Evolutionary conservation across 2,888 invertebrate genomes (phyloP).

Genomic region (Lithophane socia): DNA sequence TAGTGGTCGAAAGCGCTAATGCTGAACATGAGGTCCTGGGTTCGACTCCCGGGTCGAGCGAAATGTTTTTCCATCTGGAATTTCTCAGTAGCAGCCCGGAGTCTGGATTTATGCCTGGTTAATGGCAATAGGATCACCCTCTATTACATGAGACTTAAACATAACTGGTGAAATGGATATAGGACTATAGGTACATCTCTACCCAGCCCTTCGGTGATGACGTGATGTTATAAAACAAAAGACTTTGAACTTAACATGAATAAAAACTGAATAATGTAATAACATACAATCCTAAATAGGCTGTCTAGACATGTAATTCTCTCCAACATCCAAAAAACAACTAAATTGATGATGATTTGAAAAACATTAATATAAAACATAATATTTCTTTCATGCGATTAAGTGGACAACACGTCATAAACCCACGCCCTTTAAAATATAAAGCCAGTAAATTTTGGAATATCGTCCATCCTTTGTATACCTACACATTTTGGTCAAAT

Average conservation of each 20-base stretch:
- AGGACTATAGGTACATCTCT: too few relatives aligned
- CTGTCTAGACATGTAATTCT: neutral
- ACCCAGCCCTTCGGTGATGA: too few relatives aligned
- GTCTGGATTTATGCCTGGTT: too few relatives aligned
- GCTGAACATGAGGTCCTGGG: too few relatives aligned
- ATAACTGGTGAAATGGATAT: too few relatives aligned
- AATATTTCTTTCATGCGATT: neutral
- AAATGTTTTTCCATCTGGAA: too few relatives aligned
- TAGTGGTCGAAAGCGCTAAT: too few relatives aligned
- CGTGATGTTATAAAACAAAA: too few relatives aligned
- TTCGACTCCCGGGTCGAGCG: too few relatives aligned
- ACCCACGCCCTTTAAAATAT: constrained; percentile 11
- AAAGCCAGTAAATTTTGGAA: constrained; percentile 26
- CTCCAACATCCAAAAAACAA: neutral
- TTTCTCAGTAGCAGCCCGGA: too few relatives aligned
- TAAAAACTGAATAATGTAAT: neutral
- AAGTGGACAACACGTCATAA: constrained; percentile 4
- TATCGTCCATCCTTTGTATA: constrained; percentile 25
- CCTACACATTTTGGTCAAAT: constrained; percentile 31
- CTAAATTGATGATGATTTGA: neutral
- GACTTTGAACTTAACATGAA: neutral
- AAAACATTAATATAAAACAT: neutral
- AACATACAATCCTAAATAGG: neutral
- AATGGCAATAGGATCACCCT: too few relatives aligned
- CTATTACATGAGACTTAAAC: too few relatives aligned